phyloP scores from a whole-genome alignment of 2,113 vertebrate species.

The Piprites chloris region DNA sequence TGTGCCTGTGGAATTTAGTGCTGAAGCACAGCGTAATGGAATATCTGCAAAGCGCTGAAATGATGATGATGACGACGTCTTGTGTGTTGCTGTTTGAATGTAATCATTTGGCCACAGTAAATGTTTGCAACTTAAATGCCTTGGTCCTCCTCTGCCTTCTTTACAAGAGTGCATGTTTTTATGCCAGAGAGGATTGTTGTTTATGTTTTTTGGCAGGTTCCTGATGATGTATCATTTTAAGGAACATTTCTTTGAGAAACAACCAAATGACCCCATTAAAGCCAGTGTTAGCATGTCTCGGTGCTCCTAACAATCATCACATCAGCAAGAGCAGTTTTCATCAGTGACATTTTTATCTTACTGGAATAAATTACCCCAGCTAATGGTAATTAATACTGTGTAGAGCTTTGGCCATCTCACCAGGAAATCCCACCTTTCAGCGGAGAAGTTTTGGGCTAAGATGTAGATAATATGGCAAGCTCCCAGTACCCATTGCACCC shows the following conservation, averaged over 20 bases:
- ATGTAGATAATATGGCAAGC: not conserved
- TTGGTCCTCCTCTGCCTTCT: not conserved
- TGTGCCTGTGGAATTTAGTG: not conserved
- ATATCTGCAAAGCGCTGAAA: not conserved
- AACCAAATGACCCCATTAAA: not conserved
- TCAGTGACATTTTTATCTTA: slow-evolving; percentile 31
- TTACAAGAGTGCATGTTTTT: not conserved
- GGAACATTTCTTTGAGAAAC: not conserved
- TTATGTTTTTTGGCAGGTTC: not conserved
- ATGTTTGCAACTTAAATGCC: not conserved
- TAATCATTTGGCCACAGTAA: not conserved
- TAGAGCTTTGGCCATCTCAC: not conserved
- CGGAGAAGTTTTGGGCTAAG: not conserved
- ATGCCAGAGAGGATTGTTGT: not conserved
- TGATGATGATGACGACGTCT: not conserved
- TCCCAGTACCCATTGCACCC: not conserved
- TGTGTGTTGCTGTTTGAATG: not conserved
- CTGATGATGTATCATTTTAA: not conserved
- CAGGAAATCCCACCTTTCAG: slow-evolving; percentile 9
- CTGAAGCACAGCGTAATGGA: not conserved
- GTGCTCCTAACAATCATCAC: not conserved
- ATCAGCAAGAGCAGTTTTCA: not conserved
- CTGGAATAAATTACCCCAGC: not conserved
- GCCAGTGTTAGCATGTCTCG: not conserved
- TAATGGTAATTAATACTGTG: slow-evolving; percentile 12